Percentiles rank a stretch among this genome's conserved stretches.
These are phyloP conservation scores for Acanthisitta chloris DNA, from an alignment of 2,113 vertebrate genomes.

Conservation along the genomic window DNA sequence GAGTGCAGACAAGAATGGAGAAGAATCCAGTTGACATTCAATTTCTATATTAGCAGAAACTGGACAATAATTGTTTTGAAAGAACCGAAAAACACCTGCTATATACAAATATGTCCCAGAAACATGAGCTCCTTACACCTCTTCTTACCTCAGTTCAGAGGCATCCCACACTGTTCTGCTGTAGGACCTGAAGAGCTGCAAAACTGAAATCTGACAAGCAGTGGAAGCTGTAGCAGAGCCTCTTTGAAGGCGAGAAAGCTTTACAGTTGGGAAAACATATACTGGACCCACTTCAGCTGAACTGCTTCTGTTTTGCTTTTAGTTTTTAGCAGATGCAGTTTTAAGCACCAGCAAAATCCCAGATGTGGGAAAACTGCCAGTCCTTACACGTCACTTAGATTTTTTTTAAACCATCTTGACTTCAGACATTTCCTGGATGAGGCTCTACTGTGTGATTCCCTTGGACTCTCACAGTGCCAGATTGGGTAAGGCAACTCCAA, in stretches of 20 bases:
- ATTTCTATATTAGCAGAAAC: not conserved
- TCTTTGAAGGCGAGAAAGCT: not conserved
- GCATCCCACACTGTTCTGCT: not conserved
- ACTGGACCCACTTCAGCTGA: not conserved
- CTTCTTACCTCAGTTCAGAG: not conserved
- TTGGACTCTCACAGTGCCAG: not conserved
- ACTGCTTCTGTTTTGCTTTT: not conserved
- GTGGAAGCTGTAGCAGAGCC: not conserved
- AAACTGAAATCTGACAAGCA: not conserved
- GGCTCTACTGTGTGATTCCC: not conserved
- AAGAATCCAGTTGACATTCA: not conserved
- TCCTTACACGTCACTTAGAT: not conserved
- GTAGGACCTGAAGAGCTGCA: not conserved
- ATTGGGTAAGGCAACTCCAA: not conserved
- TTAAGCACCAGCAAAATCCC: not conserved
- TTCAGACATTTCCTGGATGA: not conserved
- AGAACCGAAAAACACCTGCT: not conserved
- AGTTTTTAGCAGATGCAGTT: not conserved
- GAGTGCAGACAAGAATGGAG: not conserved
- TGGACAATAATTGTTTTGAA: not conserved
- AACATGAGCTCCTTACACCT: not conserved
- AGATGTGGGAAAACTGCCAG: not conserved
- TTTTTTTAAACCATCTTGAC: not conserved
- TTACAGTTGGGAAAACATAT: not conserved
- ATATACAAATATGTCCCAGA: not conserved